Percentiles rank a stretch among this genome's conserved stretches.
Conservation (phyloP, 1,140 invertebrate species). For the Magallana angulata region DNA sequence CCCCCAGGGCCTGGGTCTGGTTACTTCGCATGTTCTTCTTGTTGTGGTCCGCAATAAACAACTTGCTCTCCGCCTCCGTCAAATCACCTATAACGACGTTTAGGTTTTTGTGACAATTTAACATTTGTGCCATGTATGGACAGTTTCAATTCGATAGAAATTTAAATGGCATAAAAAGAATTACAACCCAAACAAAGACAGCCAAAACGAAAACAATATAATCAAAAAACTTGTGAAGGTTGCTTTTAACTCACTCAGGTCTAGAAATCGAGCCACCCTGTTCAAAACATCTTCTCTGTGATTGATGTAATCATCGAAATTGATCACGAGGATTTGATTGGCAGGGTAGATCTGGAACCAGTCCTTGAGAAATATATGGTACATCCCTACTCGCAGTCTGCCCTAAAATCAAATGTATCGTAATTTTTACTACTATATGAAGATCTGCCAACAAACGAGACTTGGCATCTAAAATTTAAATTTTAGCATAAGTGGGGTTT, state of each 20-base stretch:
- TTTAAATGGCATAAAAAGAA: too few species aligned
- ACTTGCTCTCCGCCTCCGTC: background rate
- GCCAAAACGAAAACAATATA: too few species aligned
- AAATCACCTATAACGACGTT: background rate
- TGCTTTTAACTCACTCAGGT: background rate
- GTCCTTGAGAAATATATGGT: background rate
- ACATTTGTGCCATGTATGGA: too few species aligned
- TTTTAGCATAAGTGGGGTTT: too few species aligned
- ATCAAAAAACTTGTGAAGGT: too few species aligned
- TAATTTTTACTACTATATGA: too few species aligned
- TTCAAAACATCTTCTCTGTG: background rate
- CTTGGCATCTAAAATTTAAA: too few species aligned
- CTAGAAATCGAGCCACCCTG: background rate
- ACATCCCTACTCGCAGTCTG: conserved; percentile 3
- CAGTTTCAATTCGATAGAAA: too few species aligned
- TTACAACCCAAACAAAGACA: too few species aligned
- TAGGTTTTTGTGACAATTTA: too few species aligned
- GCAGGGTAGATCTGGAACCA: background rate
- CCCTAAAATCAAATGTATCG: background rate
- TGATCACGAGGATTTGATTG: conserved; percentile 5
- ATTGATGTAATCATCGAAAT: conserved; percentile 3
- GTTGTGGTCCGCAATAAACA: background rate
- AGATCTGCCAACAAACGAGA: too few species aligned
- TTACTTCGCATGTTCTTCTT: background rate
- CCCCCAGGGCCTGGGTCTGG: background rate